Evolutionary conservation across 2,888 invertebrate species (phyloP).

Genomic region (Halictus quadricinctus): DNA sequence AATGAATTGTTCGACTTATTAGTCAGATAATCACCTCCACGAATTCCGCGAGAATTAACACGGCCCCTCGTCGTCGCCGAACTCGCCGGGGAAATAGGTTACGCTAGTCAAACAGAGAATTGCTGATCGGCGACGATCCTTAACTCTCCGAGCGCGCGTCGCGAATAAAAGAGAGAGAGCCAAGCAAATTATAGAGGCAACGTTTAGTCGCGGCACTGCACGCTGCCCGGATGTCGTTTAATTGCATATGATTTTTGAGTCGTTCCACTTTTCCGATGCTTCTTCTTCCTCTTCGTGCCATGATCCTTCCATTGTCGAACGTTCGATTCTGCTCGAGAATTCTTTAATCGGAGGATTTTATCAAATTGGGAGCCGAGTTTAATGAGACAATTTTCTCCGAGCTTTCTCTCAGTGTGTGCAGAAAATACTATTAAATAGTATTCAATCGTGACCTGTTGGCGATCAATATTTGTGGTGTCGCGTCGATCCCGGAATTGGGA

Average conservation of each 20-base stretch:
- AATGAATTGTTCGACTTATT: neutral
- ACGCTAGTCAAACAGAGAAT: conserved; percentile 65
- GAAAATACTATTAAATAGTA: neutral
- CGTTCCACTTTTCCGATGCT: conserved; percentile 26
- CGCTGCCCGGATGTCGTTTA: neutral
- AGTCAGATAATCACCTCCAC: neutral
- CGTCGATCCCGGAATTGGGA: too few relatives aligned
- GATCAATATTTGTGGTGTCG: too few relatives aligned
- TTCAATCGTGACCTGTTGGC: neutral
- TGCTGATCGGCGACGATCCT: conserved; percentile 57
- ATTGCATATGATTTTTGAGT: conserved; percentile 30
- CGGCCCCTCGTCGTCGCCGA: neutral
- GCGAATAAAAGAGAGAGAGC: conserved; percentile 18
- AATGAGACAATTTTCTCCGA: neutral
- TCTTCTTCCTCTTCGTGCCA: neutral
- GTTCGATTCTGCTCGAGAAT: neutral
- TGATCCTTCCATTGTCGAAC: neutral
- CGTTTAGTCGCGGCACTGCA: neutral
- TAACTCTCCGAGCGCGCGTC: conserved; percentile 24
- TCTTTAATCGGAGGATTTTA: neutral
- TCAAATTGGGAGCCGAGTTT: neutral
- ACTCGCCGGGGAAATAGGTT: conserved; percentile 59
- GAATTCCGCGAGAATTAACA: neutral
- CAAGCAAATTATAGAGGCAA: conserved; percentile 39
- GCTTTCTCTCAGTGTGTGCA: neutral